phyloP scores from a whole-genome alignment of 2,797 vertebrate species.

The Meda fulgida region DNA sequence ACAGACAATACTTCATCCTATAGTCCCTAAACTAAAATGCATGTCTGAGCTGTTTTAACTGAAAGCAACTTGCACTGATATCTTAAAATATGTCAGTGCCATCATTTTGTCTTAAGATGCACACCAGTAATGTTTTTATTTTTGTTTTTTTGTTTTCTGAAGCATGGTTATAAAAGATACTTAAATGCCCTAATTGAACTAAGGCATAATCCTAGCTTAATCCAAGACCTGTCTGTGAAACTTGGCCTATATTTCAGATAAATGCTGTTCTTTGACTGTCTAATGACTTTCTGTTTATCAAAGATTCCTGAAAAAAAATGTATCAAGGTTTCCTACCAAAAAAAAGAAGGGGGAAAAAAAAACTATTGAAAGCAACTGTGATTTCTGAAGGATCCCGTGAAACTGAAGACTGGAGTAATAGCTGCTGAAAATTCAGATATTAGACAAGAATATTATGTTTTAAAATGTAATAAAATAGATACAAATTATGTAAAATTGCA shows the following conservation, averaged over 20 bases:
- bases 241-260: neutral
- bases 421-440: neutral
- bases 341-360: too few relatives aligned
- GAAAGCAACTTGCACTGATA: too few relatives aligned
- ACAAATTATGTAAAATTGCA: neutral
- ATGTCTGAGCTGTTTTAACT: too few relatives aligned
- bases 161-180: neutral
- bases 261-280: neutral
- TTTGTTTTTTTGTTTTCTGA: neutral
- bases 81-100: too few relatives aligned
- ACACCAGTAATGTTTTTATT: too few relatives aligned
- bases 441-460: too few relatives aligned
- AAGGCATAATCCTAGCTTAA: too few relatives aligned
- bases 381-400: neutral
- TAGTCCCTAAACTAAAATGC: too few relatives aligned
- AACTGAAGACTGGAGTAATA: neutral
- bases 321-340: neutral
- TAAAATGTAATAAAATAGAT: too few relatives aligned
- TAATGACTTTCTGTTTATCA: neutral
- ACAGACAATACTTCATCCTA: too few relatives aligned
- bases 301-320: neutral
- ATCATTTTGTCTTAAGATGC: too few relatives aligned
- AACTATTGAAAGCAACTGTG: neutral
- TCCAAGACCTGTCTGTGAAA: too few relatives aligned
- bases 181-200: neutral